Conservation (phyloP, 2,888 invertebrate species). For the Dryocosmus kuriphilus region DNA sequence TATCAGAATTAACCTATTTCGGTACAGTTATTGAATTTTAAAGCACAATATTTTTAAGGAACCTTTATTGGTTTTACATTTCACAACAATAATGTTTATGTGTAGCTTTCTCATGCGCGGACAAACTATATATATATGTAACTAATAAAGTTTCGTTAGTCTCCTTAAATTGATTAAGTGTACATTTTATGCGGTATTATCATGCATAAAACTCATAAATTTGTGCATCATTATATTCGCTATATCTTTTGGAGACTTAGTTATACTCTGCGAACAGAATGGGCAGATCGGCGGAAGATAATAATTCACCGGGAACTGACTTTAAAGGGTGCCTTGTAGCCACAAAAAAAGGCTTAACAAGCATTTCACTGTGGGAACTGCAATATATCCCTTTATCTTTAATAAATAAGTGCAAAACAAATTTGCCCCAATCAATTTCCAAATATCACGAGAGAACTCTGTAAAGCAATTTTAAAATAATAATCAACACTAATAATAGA, state of each 20-base stretch:
- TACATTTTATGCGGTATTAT: constrained; percentile 25
- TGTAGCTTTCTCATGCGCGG: background rate
- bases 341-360: constrained; percentile 15
- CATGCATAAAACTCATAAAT: constrained; percentile 37
- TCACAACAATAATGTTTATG: constrained; percentile 20
- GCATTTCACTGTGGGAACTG: constrained; percentile 31
- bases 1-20: no score
- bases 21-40: no score
- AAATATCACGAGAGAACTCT: background rate
- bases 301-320: constrained; percentile 39
- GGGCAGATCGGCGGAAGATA: constrained; percentile 34
- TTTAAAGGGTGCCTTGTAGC: constrained; percentile 32
- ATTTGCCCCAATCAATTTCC: background rate
- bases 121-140: background rate
- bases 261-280: constrained; percentile 33
- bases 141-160: constrained; percentile 33
- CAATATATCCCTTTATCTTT: background rate
- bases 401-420: background rate
- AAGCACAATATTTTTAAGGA: no score
- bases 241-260: constrained; percentile 36
- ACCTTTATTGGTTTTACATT: background rate
- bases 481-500: background rate
- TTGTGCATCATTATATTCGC: constrained; percentile 38
- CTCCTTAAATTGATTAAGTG: constrained; percentile 36
- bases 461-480: background rate